phyloP scores from a whole-genome alignment of 2,797 vertebrate species.

The Holocentrus rufus region DNA sequence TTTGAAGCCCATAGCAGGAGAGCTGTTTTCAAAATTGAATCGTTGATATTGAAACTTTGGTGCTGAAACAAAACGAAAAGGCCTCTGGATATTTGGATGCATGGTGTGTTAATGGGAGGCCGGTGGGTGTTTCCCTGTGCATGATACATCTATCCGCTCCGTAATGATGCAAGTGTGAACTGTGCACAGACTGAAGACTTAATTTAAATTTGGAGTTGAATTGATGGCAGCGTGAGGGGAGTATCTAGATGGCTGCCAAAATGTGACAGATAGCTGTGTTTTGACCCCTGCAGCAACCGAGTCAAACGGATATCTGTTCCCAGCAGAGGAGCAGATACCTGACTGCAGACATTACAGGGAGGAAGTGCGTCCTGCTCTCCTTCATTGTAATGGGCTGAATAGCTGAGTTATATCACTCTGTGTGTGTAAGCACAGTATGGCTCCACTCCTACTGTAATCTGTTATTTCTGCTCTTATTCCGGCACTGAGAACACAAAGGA shows the following conservation, averaged over 20 bases:
- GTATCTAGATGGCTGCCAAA: constrained; percentile 62
- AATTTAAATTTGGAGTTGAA: constrained; percentile 56
- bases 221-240: constrained; percentile 52
- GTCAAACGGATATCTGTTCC: constrained; percentile 63
- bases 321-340: constrained; percentile 52
- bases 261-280: constrained; percentile 63
- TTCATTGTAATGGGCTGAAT: constrained; percentile 49
- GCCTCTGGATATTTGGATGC: constrained; percentile 50
- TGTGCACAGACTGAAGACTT: constrained; percentile 42
- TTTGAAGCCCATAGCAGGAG: constrained; percentile 11
- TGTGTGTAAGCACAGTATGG: constrained; percentile 8
- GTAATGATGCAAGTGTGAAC: constrained; percentile 59
- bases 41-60: constrained; percentile 31
- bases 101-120: constrained; percentile 58
- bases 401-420: constrained; percentile 26
- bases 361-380: constrained; percentile 47
- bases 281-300: constrained; percentile 65
- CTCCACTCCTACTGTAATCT: constrained; percentile 8
- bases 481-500: background rate
- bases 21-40: background rate
- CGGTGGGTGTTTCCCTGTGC: constrained; percentile 48
- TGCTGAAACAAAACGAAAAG: constrained; percentile 35
- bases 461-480: constrained; percentile 16
- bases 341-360: constrained; percentile 54
- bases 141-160: constrained; percentile 30